These are phyloP conservation scores for Caligus rogercresseyi DNA, from an alignment of 1,140 invertebrate genomes.

Conservation along the genomic window DNA sequence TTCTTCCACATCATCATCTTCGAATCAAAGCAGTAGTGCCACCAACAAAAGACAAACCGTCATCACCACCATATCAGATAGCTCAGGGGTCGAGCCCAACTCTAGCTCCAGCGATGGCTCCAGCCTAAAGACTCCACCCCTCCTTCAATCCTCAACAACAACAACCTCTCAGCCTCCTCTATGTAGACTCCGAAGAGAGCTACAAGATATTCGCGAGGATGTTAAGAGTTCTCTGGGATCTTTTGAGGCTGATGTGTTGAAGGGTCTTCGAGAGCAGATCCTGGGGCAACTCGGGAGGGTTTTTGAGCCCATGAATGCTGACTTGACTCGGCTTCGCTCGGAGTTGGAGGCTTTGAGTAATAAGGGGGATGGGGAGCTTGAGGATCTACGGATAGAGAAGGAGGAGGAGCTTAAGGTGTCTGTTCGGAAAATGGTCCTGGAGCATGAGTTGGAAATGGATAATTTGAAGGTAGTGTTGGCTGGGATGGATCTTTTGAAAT, in stretches of 20 bases:
- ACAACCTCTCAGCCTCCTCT: not conserved
- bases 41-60: not conserved
- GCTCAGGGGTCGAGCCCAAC: not conserved
- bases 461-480: not conserved
- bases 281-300: not conserved
- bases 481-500: not conserved
- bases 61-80: not conserved
- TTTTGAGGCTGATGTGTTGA: not conserved
- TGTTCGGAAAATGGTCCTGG: not conserved
- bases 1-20: no score
- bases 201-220: not conserved
- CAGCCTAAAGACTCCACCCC: not conserved
- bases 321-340: not conserved
- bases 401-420: not conserved
- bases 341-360: not conserved
- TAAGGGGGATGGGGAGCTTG: not conserved
- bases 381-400: not conserved
- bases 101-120: not conserved
- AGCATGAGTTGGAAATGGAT: constrained; percentile 15
- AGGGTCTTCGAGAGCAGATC: not conserved
- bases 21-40: not conserved
- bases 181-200: not conserved
- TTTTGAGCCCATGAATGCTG: not conserved
- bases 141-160: not conserved
- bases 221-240: not conserved